phyloP scores from a whole-genome alignment of 1,140 invertebrate genomes.

The Drosophila repletoides region DNA sequence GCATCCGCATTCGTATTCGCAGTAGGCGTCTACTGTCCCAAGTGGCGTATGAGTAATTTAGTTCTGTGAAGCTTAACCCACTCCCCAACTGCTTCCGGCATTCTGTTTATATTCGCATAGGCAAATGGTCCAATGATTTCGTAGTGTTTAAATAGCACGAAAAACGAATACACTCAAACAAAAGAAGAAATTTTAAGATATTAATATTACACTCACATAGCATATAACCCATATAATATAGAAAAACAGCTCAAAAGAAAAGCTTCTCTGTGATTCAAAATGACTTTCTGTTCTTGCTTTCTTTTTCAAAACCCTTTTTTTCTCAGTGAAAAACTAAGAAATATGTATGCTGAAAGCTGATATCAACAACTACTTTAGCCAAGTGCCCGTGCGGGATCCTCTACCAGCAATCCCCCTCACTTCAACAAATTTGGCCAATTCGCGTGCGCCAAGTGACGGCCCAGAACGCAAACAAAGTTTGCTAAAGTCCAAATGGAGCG shows the following conservation, averaged over 20 bases:
- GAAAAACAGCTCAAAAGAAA: no score
- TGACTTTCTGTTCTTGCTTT: no score
- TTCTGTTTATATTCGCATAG: constrained; percentile 46
- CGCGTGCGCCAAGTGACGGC: constrained; percentile 55
- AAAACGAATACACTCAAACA: constrained; percentile 1
- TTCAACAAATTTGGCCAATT: constrained; percentile 28
- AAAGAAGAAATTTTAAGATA: neutral
- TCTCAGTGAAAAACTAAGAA: constrained; percentile 23
- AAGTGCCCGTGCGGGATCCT: constrained; percentile 18
- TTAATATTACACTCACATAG: no score
- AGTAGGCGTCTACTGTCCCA: constrained; percentile 17
- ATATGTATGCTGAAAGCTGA: constrained; percentile 60
- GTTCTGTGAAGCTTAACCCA: constrained; percentile 19
- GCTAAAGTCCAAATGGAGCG: constrained; percentile 64
- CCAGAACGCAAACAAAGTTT: constrained; percentile 50
- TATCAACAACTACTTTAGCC: constrained; percentile 67
- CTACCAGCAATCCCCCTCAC: neutral
- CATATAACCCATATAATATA: no score
- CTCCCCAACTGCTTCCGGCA: constrained; percentile 12
- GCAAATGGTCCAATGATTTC: constrained; percentile 36
- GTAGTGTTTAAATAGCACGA: constrained; percentile 17
- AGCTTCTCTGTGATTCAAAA: no score
- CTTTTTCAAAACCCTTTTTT: no score
- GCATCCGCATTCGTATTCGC: constrained; percentile 42
- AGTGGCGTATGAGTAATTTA: constrained; percentile 71